phyloP scores from a whole-genome alignment of 2,113 vertebrate genomes.

The Poeciliopsis retropinna region DNA sequence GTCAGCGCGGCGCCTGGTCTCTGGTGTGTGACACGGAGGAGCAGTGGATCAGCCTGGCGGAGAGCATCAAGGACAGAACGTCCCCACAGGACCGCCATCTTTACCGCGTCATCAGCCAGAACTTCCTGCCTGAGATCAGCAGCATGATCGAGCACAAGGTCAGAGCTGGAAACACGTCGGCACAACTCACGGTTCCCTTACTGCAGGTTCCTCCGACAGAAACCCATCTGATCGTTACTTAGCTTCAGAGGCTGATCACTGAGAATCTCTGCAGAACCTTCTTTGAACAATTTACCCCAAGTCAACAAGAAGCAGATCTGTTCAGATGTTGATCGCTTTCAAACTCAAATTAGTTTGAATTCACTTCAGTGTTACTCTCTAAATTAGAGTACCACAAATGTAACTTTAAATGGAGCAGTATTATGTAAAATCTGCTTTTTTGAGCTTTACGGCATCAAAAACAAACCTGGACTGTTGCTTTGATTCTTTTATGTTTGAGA shows the following conservation, averaged over 20 bases:
- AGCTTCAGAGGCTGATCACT: no score
- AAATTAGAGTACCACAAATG: background rate
- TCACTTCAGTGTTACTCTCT: no score
- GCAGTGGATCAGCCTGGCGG: constrained; percentile 92
- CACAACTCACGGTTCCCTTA: background rate
- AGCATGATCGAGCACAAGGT: constrained; percentile 98
- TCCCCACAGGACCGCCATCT: constrained; percentile 93
- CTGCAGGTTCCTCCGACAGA: background rate
- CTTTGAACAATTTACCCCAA: background rate
- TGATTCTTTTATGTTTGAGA: no score
- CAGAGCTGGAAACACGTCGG: constrained; percentile 32
- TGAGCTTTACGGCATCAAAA: no score
- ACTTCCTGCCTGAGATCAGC: constrained; percentile 97
- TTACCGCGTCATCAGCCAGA: constrained; percentile 93
- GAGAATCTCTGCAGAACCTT: no score
- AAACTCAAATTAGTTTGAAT: no score
- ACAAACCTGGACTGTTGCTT: no score
- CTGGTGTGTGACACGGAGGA: constrained; percentile 94
- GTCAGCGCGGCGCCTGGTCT: constrained; percentile 87
- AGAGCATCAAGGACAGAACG: constrained; percentile 91
- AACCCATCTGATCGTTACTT: no score
- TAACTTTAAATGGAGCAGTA: no score
- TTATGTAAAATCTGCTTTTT: no score
- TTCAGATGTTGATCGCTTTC: no score
- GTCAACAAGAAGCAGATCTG: background rate